Conservation (phyloP, 2,888 invertebrate species). For the Trichopria drosophilae region DNA sequence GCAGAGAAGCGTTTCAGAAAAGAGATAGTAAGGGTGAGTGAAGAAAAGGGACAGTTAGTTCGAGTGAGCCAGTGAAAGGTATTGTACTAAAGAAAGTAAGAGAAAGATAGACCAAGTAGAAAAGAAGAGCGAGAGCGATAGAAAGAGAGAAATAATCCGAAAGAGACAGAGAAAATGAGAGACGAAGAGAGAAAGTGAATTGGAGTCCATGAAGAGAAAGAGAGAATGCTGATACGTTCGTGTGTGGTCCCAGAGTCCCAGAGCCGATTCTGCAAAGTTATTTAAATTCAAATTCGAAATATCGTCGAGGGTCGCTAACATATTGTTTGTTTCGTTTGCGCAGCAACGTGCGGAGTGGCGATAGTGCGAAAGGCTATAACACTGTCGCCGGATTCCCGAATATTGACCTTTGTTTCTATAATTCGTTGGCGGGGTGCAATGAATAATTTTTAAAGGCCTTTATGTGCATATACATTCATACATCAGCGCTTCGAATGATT, state of each 20-base stretch:
- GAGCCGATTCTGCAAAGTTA: slow-evolving; percentile 60
- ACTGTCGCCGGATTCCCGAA: too few relatives aligned
- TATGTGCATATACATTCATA: too few relatives aligned
- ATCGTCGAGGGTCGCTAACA: slow-evolving; percentile 59
- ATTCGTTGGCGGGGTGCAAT: too few relatives aligned
- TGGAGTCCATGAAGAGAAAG: slow-evolving; percentile 31
- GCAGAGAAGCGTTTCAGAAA: slow-evolving; percentile 31
- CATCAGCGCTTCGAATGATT: too few relatives aligned
- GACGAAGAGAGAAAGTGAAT: slow-evolving; percentile 22
- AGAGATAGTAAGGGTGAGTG: slow-evolving; percentile 28
- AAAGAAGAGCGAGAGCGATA: slow-evolving; percentile 29
- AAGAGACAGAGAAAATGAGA: slow-evolving; percentile 29
- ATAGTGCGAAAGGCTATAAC: slow-evolving; percentile 20
- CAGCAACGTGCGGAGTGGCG: slow-evolving; percentile 31
- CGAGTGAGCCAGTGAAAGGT: slow-evolving; percentile 33
- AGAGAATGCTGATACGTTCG: slow-evolving; percentile 46
- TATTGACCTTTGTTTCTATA: too few relatives aligned
- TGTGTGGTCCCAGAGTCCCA: slow-evolving; percentile 57
- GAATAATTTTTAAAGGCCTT: too few relatives aligned
- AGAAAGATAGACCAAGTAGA: slow-evolving; percentile 12
- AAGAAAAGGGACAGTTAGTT: slow-evolving; percentile 27
- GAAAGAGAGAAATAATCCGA: slow-evolving; percentile 24
- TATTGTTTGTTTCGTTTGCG: slow-evolving; percentile 59
- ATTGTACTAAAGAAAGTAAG: too few relatives aligned
- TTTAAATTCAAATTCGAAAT: slow-evolving; percentile 60